Base-by-base conservation (phyloP, 1,140 invertebrate species). In the Drosophila parvula region DNA sequence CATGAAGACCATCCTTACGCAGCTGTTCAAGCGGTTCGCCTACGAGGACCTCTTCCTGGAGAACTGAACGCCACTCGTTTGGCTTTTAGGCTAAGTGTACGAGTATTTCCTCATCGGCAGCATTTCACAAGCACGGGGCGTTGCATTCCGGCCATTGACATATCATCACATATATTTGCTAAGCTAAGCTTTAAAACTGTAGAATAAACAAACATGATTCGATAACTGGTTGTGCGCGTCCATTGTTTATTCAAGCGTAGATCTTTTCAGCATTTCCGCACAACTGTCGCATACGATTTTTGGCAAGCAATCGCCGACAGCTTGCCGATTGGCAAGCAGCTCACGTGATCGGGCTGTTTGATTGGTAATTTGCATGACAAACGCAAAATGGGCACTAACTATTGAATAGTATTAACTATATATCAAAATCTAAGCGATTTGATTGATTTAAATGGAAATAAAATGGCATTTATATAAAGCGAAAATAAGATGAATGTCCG, bases 1-100 rank as follows among this genome's bases (percentile, higher is more conserved):
- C 10, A 93, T 94, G 65, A 94, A 94, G 71, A 93, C 92, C 45
- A 93, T 95, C 41, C 45, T 91, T 5, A 28, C 73, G 7, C 78
- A 81, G 18, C 73, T 92, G 6, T 92, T 92, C 62, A 90, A 89
- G 62, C 78, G 88, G 11, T 92, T 92, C 58, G 71, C 91, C 50
- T 92, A 92, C 59, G 89, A 92, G 62, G 91, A 91, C 64, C 61
- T 91, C 9, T 91, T 75, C 48, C 44, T 91, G 60, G 78, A 91
- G 62, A 67, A 82, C 51, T 90, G 73, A 71, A 18, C 28, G 3
- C 16, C n/a, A 27, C 55, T 34, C 32, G 34, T 53, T 30, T 50
- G 48, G 48, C 48, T 48, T 43, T 50, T 47, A 32, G 55, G 48
- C 63, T 79, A 76, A 74, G 85, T 89, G 86, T 84, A 90, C 85